Base-by-base conservation (phyloP, 2,888 invertebrate species). In the Vannuccia rotundouncinata region DNA sequence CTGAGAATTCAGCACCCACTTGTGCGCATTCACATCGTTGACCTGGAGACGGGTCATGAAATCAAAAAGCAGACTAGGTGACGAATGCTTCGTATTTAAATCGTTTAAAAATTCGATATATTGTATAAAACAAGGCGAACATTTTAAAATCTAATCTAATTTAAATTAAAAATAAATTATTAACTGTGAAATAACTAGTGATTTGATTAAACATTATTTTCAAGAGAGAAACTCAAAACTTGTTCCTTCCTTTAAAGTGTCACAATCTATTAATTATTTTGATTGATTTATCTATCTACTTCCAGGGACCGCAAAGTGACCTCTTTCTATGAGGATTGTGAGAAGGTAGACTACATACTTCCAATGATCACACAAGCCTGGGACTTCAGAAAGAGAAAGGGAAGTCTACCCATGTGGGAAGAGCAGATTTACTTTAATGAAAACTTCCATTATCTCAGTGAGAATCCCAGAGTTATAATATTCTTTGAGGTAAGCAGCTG, bases 401-500 rank as follows among this genome's bases (percentile, higher is more conserved):
- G 86, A 5, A 85, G 85, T 1, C 83, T 88, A 59, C 91, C 92
- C 1, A 85, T 89, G 0, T 92, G 92, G 92, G 91, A 92, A 85
- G 92, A 92, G 85, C 87, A 90, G 75, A 84, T 92, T 2, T 85
- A 92, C 45, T 90, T 92, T 83, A 91, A 91, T 84, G 91, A 92
- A 84, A 90, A 89, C 75, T 88, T 88, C 81, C 84, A 88, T 77
- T 86, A 88, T 83, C 87, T 88, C 1, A 85, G 86, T 78, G 83
- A 86, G 10, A 85, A 88, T 17, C 86, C 88, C 0, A 86, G 87
- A 81, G 86, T 88, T 0, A 84, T 90, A 10, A 80, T 91, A 0
- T 88, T 91, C 82, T 90, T 91, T 86, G 90, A 90, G 85, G 89
- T 89, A 83, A 5, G 30, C 29, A 31, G 17, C 13, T 1, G 2